These are phyloP conservation scores for Cathartes aura DNA, from an alignment of 2,113 vertebrate genomes.

Conservation along the genomic window DNA sequence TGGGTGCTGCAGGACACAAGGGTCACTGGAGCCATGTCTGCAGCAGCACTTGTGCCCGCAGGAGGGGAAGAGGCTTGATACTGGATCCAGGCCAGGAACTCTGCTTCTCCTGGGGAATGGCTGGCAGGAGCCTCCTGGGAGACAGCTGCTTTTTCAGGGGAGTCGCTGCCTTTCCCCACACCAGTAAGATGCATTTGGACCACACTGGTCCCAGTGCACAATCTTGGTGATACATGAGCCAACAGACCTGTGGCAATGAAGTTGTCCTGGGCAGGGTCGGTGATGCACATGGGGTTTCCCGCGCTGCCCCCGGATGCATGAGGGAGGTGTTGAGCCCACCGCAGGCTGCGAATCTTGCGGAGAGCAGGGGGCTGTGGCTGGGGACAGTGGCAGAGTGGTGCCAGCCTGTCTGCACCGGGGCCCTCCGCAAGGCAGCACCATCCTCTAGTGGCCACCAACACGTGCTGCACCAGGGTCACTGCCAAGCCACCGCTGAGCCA, in stretches of 20 bases:
- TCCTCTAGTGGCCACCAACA: constrained; percentile 41
- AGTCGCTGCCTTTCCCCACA: not conserved
- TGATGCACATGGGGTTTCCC: not conserved
- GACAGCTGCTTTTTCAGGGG: not conserved
- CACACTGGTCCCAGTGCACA: not conserved
- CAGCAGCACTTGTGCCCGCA: not conserved
- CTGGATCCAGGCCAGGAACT: not conserved
- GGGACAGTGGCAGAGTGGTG: fast-evolving
- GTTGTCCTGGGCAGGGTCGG: not conserved
- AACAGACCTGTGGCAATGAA: fast-evolving
- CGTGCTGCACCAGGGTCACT: not conserved
- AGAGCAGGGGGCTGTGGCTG: not conserved
- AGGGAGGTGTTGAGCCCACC: not conserved
- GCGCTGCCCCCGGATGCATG: not conserved
- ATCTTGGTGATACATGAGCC: not conserved
- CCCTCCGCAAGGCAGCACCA: not conserved
- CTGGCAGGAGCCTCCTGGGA: not conserved
- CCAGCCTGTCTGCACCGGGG: not conserved
- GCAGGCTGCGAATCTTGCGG: fast-evolving
- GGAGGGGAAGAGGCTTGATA: not conserved
- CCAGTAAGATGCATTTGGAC: not conserved
- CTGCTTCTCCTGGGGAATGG: not conserved
- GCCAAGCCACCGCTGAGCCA: fast-evolving
- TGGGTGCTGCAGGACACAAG: not conserved
- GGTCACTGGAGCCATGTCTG: not conserved